Conservation (phyloP, 2,113 vertebrate genomes). For the Ahaetulla prasina region DNA sequence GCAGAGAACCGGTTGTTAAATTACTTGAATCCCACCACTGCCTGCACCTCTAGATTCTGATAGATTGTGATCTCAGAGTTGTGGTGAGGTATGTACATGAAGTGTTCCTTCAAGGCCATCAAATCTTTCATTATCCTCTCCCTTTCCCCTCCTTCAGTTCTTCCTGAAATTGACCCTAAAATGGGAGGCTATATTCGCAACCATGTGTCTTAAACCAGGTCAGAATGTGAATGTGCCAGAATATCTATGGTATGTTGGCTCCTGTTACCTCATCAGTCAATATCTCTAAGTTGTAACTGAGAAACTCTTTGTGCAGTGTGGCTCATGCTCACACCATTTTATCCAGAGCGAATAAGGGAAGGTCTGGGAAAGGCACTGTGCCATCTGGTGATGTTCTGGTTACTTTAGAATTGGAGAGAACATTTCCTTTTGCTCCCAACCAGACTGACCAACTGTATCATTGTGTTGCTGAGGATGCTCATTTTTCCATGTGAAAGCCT, state of each 20-base stretch:
- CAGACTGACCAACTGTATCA: not conserved
- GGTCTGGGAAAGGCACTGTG: not conserved
- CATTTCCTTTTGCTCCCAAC: not conserved
- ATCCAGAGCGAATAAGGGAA: not conserved
- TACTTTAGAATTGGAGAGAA: not conserved
- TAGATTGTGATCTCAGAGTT: not conserved
- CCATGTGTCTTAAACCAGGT: not conserved
- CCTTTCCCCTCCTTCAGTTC: not conserved
- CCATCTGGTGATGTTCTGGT: not conserved
- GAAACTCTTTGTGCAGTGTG: not conserved
- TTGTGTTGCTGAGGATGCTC: not conserved
- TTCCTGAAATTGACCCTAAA: not conserved
- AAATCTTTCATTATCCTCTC: not conserved
- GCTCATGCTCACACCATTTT: not conserved
- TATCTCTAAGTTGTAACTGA: not conserved
- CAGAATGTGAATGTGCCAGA: not conserved
- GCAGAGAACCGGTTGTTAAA: too few species aligned
- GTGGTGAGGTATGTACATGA: not conserved
- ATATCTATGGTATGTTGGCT: not conserved
- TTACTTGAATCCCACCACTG: too few species aligned
- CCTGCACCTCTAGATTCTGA: not conserved
- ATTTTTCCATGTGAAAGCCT: not conserved
- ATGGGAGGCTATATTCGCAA: not conserved
- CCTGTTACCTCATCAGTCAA: not conserved
- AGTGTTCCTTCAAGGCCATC: not conserved